These are phyloP conservation scores for Cyphomyrmex costatus DNA, from an alignment of 1,140 invertebrate genomes.

Conservation along the genomic window DNA sequence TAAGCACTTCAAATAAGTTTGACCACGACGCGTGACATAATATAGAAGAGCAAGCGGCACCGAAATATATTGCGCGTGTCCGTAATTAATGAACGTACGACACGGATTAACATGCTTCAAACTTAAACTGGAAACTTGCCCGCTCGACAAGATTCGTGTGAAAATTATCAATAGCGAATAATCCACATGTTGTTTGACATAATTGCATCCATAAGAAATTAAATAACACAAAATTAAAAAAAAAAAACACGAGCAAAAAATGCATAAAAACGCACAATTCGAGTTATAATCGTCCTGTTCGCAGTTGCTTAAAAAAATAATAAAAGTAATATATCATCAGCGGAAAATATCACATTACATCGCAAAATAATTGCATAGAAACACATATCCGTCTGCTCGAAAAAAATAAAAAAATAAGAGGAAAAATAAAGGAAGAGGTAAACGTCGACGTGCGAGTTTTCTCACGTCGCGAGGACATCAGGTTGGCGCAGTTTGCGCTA, in stretches of 20 bases:
- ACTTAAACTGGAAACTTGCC: conserved; percentile 9
- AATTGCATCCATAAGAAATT: not conserved
- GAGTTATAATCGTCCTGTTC: not conserved
- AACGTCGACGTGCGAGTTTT: conserved; percentile 38
- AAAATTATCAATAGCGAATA: conserved; percentile 4
- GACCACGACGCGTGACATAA: conserved; percentile 36
- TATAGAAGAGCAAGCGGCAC: conserved; percentile 19
- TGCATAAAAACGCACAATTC: not conserved
- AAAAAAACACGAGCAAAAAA: not conserved
- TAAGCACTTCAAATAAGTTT: conserved; percentile 51
- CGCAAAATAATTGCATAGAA: conserved; percentile 32
- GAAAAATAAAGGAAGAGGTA: not conserved
- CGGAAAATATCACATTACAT: not conserved
- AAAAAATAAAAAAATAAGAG: not conserved
- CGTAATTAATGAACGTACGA: conserved; percentile 53
- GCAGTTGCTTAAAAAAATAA: not conserved
- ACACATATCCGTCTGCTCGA: not conserved
- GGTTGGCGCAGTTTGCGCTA: not conserved
- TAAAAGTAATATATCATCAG: not conserved
- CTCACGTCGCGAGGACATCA: conserved; percentile 30
- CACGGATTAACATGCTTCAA: conserved; percentile 39
- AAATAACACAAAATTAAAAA: not conserved
- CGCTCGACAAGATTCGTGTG: conserved; percentile 16
- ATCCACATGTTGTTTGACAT: not conserved
- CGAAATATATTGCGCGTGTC: conserved; percentile 10